Percentiles rank a stretch among this genome's conserved stretches.
Evolutionary conservation across 2,888 invertebrate genomes (phyloP).

Genomic region (Perizoma flavofasciatum): DNA sequence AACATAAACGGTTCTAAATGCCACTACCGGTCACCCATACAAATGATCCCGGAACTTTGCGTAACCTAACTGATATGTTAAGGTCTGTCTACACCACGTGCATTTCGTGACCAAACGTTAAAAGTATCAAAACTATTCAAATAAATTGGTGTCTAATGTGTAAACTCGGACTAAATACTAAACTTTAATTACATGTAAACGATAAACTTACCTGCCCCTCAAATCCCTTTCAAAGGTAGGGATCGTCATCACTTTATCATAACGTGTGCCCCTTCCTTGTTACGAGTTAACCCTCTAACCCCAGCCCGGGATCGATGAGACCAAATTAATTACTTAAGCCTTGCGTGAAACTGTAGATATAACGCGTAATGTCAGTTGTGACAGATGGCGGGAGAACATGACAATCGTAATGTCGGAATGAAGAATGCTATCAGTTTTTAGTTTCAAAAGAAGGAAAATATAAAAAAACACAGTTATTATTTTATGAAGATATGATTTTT

Average conservation of each 20-base stretch:
- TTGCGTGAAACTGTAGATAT: slow-evolving; percentile 37
- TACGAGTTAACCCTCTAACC: slow-evolving; percentile 31
- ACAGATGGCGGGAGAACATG: slow-evolving; percentile 38
- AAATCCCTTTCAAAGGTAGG: background rate
- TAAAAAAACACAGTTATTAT: too few species aligned
- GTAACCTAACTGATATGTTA: too few species aligned
- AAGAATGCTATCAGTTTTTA: background rate
- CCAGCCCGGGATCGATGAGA: slow-evolving; percentile 42
- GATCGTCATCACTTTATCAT: background rate
- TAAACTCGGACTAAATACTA: too few species aligned
- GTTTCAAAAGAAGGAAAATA: too few species aligned
- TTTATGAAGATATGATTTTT: too few species aligned
- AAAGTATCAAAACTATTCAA: too few species aligned
- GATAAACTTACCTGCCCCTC: background rate
- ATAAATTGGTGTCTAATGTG: too few species aligned
- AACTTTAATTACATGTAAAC: background rate
- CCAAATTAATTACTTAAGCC: slow-evolving; percentile 58
- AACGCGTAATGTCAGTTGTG: slow-evolving; percentile 36
- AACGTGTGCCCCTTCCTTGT: slow-evolving; percentile 6
- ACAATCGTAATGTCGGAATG: background rate
- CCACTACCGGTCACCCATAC: too few species aligned
- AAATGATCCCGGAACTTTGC: too few species aligned
- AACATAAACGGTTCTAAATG: too few species aligned
- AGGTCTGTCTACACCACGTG: too few species aligned
- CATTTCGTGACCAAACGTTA: too few species aligned